Base-by-base conservation (phyloP, 2,888 invertebrate species). In the Dynastes tityus region DNA sequence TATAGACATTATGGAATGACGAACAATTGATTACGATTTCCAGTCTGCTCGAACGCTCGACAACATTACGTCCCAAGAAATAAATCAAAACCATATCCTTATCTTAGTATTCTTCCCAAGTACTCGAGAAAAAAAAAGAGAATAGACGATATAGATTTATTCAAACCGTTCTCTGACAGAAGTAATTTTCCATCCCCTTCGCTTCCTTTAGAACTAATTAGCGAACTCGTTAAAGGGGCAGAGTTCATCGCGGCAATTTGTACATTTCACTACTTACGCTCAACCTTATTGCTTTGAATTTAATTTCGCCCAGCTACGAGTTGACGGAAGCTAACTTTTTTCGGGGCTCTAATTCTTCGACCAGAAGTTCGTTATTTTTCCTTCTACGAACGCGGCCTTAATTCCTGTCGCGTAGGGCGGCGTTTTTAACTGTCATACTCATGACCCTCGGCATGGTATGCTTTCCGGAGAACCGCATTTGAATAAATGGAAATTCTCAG, bases 281-380 rank as follows among this genome's bases (percentile, higher is more conserved):
- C 63, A 29, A 63, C 29, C 29, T 63, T 63, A 63, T 63, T 32
- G 29, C 63, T 63, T 63, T 63, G 29, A 63, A 63, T 63, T 63
- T 63, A 63, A 63, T 63, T 63, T 63, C 32, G 29, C n/a, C 9
- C 58, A 37, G 29, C 11, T 29, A 32, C 63, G 63, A 63, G 58
- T 22, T 13, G 45, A 45, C 63, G 63, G 32, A 63, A 63, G 32
- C 27, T 29, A 27, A 11, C 29, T 63, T 29, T 29, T 63, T 32
- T 58, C 58, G 16, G 16, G 16, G 2, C n/a, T 16, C 16, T 58
- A 58, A 63, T 32, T 13, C 63, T 29, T 63, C 29, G 63, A 1
- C 29, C 63, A 13, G 58, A 58, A 32, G 29, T 63, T 63, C 63
- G 63, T 63, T 63, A 13, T 63, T 32, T 63, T 29, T 32, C 5